Evolutionary conservation across 2,797 vertebrate species (phyloP).

Genomic region (Ctenopoma multispine): DNA sequence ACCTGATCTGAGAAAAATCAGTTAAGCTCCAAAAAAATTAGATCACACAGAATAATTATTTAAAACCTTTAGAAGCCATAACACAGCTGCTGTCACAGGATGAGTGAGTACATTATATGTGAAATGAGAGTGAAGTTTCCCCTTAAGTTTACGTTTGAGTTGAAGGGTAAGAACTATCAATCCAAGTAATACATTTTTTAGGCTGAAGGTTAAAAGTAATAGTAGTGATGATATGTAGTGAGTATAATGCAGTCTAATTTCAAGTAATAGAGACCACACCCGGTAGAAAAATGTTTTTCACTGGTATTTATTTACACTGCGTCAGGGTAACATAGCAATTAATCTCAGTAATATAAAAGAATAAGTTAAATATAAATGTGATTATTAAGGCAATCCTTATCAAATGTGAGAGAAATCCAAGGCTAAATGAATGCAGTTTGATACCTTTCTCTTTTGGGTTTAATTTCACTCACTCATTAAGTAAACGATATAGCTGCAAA

Average conservation of each 20-base stretch:
- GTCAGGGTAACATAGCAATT: constrained; percentile 16
- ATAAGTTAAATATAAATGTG: constrained; percentile 12
- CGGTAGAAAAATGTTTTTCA: constrained; percentile 9
- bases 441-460: constrained; percentile 19
- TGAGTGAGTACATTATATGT: too few species aligned
- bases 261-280: neutral
- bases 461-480: constrained; percentile 28
- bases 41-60: too few species aligned
- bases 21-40: too few species aligned
- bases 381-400: neutral
- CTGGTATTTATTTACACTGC: neutral
- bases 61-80: too few species aligned
- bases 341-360: constrained; percentile 1
- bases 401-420: neutral
- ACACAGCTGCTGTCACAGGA: too few species aligned
- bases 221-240: neutral
- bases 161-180: too few species aligned
- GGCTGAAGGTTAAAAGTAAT: too few species aligned
- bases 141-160: too few species aligned
- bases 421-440: neutral
- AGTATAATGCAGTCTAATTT: constrained; percentile 1
- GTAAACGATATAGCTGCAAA: constrained; percentile 11
- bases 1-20: too few species aligned
- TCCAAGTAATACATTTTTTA: too few species aligned
- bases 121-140: too few species aligned